Percentiles rank a stretch among this genome's conserved stretches.
phyloP scores from a whole-genome alignment of 2,113 vertebrate genomes.

The Indicator maculatus region DNA sequence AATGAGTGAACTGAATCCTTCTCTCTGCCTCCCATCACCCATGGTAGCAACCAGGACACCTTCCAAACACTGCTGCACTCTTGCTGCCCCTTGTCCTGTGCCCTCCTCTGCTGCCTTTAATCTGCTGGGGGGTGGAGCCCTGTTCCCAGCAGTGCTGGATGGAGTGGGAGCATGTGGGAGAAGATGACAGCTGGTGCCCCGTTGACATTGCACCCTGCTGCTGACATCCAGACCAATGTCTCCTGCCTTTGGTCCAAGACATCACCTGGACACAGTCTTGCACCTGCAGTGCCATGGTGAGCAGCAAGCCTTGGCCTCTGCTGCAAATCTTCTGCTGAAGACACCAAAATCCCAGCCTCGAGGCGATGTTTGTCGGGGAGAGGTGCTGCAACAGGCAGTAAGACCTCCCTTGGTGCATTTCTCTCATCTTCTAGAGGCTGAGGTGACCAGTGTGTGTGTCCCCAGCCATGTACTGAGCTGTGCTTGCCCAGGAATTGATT shows the following conservation, averaged over 20 bases:
- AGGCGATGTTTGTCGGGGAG: background rate
- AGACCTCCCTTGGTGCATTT: background rate
- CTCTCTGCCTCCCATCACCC: background rate
- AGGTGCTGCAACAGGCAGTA: background rate
- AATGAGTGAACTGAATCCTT: background rate
- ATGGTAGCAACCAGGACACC: background rate
- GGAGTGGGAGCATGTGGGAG: background rate
- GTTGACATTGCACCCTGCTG: background rate
- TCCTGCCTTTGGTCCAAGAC: background rate
- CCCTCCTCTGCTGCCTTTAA: background rate
- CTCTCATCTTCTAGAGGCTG: background rate
- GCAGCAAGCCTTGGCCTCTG: background rate
- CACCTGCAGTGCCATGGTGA: background rate
- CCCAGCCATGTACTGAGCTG: background rate
- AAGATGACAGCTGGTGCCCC: background rate
- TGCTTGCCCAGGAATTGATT: slow-evolving; percentile 51
- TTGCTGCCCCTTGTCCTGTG: background rate
- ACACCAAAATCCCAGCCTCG: fast-evolving
- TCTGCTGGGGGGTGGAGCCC: background rate
- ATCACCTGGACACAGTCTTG: background rate
- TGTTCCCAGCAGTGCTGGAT: fast-evolving
- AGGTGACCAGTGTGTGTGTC: background rate
- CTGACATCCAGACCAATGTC: background rate
- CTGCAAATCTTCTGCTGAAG: background rate
- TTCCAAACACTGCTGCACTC: background rate